phyloP scores from a whole-genome alignment of 2,113 vertebrate species.

The Marmota monax region DNA sequence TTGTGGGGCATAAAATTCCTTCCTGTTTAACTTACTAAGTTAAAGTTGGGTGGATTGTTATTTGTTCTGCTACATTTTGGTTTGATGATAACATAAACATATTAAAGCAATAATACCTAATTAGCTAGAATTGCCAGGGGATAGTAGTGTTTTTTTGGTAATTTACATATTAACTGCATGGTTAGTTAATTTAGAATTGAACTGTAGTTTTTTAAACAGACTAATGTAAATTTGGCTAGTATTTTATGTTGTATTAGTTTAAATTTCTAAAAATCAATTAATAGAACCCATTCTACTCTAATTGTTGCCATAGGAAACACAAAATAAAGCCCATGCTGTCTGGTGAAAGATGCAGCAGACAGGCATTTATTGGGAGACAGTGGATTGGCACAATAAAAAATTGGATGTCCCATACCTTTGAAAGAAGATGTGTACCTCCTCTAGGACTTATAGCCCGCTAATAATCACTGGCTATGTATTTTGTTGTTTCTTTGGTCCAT shows the following conservation, averaged over 20 bases:
- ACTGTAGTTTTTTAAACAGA: neutral
- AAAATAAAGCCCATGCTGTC: neutral
- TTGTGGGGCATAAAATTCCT: neutral
- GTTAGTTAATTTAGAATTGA: slow-evolving; percentile 46
- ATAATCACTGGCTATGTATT: neutral
- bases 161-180: neutral
- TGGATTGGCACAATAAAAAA: neutral
- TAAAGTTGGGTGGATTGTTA: neutral
- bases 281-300: neutral
- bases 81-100: neutral
- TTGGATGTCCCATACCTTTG: neutral
- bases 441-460: neutral
- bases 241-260: slow-evolving; percentile 34
- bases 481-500: neutral
- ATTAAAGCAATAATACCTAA: neutral
- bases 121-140: neutral
- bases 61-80: neutral
- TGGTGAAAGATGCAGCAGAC: neutral
- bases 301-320: neutral
- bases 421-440: neutral
- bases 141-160: slow-evolving; percentile 26
- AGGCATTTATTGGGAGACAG: neutral
- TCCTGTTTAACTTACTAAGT: neutral
- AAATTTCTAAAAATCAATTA: slow-evolving; percentile 22
- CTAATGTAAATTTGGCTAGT: neutral